These are phyloP conservation scores for Champsocephalus esox DNA, from an alignment of 2,797 vertebrate species.

Conservation along the genomic window DNA sequence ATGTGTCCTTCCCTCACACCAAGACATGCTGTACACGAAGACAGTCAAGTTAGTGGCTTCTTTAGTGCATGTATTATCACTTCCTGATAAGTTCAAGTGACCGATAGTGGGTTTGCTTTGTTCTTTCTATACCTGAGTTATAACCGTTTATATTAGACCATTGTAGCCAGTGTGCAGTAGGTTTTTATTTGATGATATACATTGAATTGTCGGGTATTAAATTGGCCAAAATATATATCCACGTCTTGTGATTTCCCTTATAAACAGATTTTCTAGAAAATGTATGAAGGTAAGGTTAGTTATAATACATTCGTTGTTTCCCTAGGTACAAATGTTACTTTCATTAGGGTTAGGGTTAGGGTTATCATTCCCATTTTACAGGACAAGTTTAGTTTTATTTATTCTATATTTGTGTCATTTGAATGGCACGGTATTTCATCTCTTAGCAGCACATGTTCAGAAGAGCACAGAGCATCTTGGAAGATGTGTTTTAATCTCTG, in stretches of 20 bases:
- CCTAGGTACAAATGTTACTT: neutral
- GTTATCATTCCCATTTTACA: neutral
- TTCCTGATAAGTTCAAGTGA: neutral
- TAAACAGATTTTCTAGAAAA: too few relatives aligned
- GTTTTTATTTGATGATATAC: too few relatives aligned
- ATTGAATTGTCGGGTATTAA: too few relatives aligned
- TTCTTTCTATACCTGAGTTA: too few relatives aligned
- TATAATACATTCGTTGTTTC: neutral
- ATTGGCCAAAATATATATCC: too few relatives aligned
- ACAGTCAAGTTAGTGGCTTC: neutral
- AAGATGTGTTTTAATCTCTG: conserved; percentile 3
- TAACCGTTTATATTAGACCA: neutral
- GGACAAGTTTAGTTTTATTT: neutral
- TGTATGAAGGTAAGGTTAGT: too few relatives aligned
- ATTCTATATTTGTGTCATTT: neutral
- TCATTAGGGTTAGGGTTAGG: neutral
- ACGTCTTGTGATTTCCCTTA: too few relatives aligned
- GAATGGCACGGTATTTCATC: neutral
- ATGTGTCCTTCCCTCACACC: conserved; percentile 9
- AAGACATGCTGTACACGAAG: conserved; percentile 18
- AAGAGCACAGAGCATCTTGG: neutral
- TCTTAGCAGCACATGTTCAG: neutral
- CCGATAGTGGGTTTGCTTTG: neutral
- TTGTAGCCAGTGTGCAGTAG: too few relatives aligned
- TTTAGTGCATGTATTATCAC: neutral